Conservation (phyloP, 2,113 vertebrate genomes). For the Sinocyclocheilus maitianheensis region DNA sequence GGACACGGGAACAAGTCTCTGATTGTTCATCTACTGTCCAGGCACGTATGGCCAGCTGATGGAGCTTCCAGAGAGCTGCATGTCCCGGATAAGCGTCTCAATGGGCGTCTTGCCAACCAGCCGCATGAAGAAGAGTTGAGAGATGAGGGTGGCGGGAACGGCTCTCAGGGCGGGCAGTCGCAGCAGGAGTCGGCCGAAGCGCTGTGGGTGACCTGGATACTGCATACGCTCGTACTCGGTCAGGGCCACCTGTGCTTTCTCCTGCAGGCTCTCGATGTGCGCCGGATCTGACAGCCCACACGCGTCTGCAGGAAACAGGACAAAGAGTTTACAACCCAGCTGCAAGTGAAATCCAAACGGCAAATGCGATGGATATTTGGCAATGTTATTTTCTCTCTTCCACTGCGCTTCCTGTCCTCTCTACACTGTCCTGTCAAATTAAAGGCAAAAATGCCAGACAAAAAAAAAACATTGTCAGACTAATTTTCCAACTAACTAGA, state of each 20-base stretch:
- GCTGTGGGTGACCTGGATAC: slow-evolving; percentile 90
- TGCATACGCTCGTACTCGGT: slow-evolving; percentile 90
- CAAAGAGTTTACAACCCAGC: slow-evolving; percentile 2
- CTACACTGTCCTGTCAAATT: no score
- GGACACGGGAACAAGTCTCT: background rate
- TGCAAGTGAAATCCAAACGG: background rate
- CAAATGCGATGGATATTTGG: background rate
- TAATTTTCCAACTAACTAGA: no score
- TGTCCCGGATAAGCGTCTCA: slow-evolving; percentile 96
- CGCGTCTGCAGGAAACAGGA: slow-evolving; percentile 77
- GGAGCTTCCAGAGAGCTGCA: slow-evolving; percentile 95
- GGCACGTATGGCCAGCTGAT: slow-evolving; percentile 93
- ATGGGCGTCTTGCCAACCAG: slow-evolving; percentile 97
- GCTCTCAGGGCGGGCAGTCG: slow-evolving; percentile 89
- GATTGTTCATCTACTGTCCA: slow-evolving; percentile 75
- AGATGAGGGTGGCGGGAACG: slow-evolving; percentile 92
- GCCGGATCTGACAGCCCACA: slow-evolving; percentile 89
- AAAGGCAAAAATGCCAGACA: no score
- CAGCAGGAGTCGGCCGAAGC: slow-evolving; percentile 89
- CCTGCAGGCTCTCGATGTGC: slow-evolving; percentile 91
- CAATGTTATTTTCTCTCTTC: background rate
- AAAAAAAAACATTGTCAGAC: background rate
- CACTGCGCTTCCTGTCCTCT: no score
- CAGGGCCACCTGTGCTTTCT: slow-evolving; percentile 93
- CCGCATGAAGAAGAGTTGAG: slow-evolving; percentile 97